Base-by-base conservation (phyloP, 1,140 invertebrate genomes). In the Akabosia matsudoensis region DNA sequence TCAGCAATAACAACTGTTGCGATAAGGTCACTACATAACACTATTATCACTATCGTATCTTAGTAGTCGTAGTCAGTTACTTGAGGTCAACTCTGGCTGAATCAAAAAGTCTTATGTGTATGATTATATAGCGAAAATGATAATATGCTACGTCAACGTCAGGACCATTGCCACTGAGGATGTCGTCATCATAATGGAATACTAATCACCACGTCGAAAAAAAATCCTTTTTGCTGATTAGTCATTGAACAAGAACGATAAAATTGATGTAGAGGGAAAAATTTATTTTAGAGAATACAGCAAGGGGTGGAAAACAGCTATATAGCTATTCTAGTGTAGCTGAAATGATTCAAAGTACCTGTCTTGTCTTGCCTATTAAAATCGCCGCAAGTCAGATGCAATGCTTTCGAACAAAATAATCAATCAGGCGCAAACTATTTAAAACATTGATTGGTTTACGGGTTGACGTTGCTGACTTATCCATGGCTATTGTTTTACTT, bases 171-270 rank as follows among this genome's bases (percentile, higher is more conserved):
- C 30, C 28, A 56, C 22, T 56, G n/a, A 56, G 54, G 54, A 56
- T 4, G 3, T n/a, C 54, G 31, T 30, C 28, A n/a, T 67, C 61
- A 67, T 30, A 24, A 31, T 67, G 7, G 3, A 67, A 67, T n/a
- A 67, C 3, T 67, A 30, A 67, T 67, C 61, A 31, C 13, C 61
- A 67, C 61, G 1, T 7, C 7, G 4, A 61, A 61, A 22, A 10
- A 13, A 61, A 61, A 61, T 16, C 28, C 31, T 30, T 30, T 67
- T 67, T 67, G 26, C 28, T n/a, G 61, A 67, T 67, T 67, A 67
- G 61, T 67, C 61, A 67, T 28, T 67, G 61, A 67, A 67, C n/a
- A 56, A 7, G n/a, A n/a, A n/a, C n/a, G n/a, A n/a, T n/a, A n/a
- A n/a, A n/a, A n/a, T n/a, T n/a, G n/a, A 56, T 22, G 13, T 56